Conservation (phyloP, 37 sponge, comb jelly and placozoan species). For the Sycon ciliatum region DNA sequence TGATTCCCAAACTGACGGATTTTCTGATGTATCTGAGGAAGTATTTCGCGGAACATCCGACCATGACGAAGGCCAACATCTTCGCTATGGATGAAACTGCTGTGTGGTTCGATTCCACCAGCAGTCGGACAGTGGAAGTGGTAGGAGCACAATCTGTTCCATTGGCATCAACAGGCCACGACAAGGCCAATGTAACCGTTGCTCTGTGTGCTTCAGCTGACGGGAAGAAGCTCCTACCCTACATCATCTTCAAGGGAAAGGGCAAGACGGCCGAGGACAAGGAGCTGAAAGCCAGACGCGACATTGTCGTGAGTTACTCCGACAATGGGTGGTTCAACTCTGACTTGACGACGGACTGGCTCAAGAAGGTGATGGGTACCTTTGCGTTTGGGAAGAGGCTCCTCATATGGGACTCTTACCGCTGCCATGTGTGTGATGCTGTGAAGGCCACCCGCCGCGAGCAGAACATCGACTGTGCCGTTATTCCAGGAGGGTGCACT, state of each 20-base stretch:
- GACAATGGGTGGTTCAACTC: constrained; percentile 55
- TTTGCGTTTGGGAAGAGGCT: constrained; percentile 38
- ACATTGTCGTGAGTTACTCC: constrained; percentile 26
- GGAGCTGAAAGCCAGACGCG: background rate
- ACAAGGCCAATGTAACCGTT: constrained; percentile 49
- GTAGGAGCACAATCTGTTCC: constrained; percentile 45
- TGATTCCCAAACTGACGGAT: too few species aligned
- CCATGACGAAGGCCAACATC: too few species aligned
- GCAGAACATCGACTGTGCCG: too few species aligned
- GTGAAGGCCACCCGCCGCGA: background rate
- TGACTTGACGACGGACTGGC: constrained; percentile 41
- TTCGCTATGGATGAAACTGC: constrained; percentile 63
- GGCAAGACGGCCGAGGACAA: constrained; percentile 17
- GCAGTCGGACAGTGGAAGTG: constrained; percentile 34
- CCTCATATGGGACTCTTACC: constrained; percentile 51
- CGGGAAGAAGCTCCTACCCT: constrained; percentile 44
- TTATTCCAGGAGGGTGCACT: too few species aligned
- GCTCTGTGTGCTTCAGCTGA: constrained; percentile 40
- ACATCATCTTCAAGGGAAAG: constrained; percentile 50
- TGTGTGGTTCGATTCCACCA: constrained; percentile 58
- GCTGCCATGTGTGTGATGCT: constrained; percentile 33
- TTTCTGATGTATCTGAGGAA: too few species aligned
- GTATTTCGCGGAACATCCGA: too few species aligned
- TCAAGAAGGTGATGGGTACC: constrained; percentile 29
- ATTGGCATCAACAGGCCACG: constrained; percentile 46